Conservation (phyloP, 1,140 invertebrate species). For the Ips nitidus region DNA sequence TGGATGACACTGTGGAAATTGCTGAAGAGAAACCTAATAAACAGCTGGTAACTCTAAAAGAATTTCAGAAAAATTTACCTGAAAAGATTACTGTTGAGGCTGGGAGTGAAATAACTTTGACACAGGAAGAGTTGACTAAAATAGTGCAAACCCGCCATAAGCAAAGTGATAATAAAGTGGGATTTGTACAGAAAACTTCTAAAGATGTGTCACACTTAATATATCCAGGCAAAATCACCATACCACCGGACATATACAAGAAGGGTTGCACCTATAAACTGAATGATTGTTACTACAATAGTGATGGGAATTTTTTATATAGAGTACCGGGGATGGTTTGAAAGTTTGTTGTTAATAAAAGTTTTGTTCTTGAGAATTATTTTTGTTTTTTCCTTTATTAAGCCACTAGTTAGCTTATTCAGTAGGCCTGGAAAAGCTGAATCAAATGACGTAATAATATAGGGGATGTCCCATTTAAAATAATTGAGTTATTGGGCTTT, state of each 20-base stretch:
- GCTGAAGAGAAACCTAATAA: conserved; percentile 31
- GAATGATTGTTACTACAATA: conserved; percentile 75
- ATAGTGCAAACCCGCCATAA: conserved; percentile 21
- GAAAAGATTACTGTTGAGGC: too few species aligned
- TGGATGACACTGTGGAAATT: background rate
- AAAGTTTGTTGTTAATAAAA: conserved; percentile 2
- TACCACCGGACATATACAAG: conserved; percentile 62
- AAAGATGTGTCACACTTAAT: conserved; percentile 44
- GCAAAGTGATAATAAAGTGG: conserved; percentile 13
- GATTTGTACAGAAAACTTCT: conserved; percentile 27
- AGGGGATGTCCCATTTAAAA: too few species aligned
- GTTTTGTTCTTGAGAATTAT: background rate
- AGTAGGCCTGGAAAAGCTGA: background rate
- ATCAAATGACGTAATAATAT: too few species aligned
- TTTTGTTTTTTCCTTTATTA: background rate
- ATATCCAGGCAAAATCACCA: conserved; percentile 64
- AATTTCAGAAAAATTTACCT: too few species aligned
- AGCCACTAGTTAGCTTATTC: conserved; percentile 6
- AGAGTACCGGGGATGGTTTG: conserved; percentile 65
- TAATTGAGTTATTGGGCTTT: background rate
- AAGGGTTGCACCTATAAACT: conserved; percentile 67
- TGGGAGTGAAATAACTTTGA: background rate
- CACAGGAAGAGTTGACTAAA: conserved; percentile 22
- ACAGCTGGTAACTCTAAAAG: conserved; percentile 7
- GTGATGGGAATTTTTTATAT: conserved; percentile 75